phyloP scores from a whole-genome alignment of 2,888 invertebrate species.

The Drosophila putrida region DNA sequence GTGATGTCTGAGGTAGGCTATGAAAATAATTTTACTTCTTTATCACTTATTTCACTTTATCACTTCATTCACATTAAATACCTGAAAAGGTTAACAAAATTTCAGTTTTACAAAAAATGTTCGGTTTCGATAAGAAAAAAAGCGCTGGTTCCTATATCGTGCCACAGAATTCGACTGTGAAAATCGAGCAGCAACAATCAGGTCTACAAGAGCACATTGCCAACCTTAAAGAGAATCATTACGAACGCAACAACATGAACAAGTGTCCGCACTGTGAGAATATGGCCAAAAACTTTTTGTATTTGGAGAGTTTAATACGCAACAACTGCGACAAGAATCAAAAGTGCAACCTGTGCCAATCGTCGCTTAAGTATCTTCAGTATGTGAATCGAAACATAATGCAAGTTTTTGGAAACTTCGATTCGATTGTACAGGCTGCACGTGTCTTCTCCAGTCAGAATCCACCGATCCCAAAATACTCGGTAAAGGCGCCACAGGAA shows the following conservation, averaged over 20 bases:
- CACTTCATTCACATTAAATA: constrained; percentile 42
- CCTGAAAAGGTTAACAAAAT: constrained; percentile 75
- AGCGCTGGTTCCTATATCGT: constrained; percentile 62
- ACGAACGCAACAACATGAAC: constrained; percentile 31
- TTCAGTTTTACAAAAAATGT: constrained; percentile 75
- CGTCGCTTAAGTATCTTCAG: constrained; percentile 78
- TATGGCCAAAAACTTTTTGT: constrained; percentile 83
- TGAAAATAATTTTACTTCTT: constrained; percentile 8
- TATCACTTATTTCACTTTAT: too few relatives aligned
- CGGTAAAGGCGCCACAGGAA: constrained; percentile 36
- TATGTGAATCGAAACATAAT: constrained; percentile 79
- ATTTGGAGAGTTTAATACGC: constrained; percentile 79
- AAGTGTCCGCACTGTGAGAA: constrained; percentile 80
- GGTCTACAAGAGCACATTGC: constrained; percentile 35
- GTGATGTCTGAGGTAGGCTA: constrained; percentile 60
- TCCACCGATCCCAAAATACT: constrained; percentile 58
- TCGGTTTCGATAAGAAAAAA: constrained; percentile 63
- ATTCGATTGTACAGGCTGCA: constrained; percentile 70
- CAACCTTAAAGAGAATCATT: constrained; percentile 55
- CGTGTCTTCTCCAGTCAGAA: constrained; percentile 57
- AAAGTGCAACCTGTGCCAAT: constrained; percentile 73
- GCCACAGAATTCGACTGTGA: constrained; percentile 74
- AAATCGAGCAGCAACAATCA: constrained; percentile 47
- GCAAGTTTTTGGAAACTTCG: constrained; percentile 75
- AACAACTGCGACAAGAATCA: constrained; percentile 61